Base-by-base conservation (phyloP, 2,888 invertebrate species). In the Seira sanloemensis region DNA sequence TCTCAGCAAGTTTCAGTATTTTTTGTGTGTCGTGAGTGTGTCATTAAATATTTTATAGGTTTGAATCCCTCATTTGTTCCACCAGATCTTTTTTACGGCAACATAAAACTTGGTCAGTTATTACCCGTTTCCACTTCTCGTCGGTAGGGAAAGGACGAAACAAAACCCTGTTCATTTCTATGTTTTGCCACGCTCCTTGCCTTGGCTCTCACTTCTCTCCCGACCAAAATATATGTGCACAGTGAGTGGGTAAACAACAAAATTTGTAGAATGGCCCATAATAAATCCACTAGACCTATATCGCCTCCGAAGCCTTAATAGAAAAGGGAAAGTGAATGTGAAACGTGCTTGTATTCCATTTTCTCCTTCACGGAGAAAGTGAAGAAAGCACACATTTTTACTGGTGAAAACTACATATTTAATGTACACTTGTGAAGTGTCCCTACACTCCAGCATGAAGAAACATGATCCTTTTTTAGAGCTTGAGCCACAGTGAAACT, bases 61-160 rank as follows among this genome's bases (percentile, higher is more conserved):
- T 26, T 23, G 76, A 75, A 74, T 80, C 79, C 67, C 83, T 86
- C 86, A 86, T 86, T 85, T 85, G 86, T 85, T 86, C 86, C 80
- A 76, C 65, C 77, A 85, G 77, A 77, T 86, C 83, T 18, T 12
- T 85, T 86, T 86, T 85, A 86, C 80, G 71, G 86, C 83, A 74
- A 80, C 83, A 86, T 86, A 86, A n/a, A 86, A 86, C 69, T 67
- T 50, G 26, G n/a, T 37, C 68, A 75, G 80, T 74, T 81, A 80
- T 80, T 74, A 80, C 66, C 27, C 25, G 26, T 66, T 50, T 50
- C 50, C 50, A n/a, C n/a, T 50, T 50, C 16, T 50, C 16, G 9
- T 66, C 16, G 77, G 19, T 46, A 68, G 65, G 50, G 46, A 37
- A 67, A 9, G 50, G 68, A 50, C 65, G 37, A 67, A 66, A 67